Evolutionary conservation across 2,888 invertebrate genomes (phyloP), one percentile per base, ranked within the genome.

Genomic region (Taenaris catops): DNA sequence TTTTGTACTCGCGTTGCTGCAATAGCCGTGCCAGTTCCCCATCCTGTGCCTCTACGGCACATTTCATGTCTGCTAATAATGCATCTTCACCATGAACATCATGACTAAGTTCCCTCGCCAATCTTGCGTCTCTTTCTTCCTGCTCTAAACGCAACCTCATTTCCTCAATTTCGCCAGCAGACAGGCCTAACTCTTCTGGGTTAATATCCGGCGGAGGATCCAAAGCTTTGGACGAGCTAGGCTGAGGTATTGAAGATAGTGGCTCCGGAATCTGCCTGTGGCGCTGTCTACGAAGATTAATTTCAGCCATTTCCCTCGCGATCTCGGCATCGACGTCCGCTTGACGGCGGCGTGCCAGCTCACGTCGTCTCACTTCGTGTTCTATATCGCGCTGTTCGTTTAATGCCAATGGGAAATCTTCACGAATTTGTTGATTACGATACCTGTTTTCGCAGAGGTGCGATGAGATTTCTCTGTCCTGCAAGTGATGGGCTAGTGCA

Each of bases 1-100:
- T 86, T 36, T 86, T 86, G 42, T 86, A 86, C 46, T 86, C 86
- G 35, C 86, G 53, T 35, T 86, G 86, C 42, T 86, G 86, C 2
- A 86, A 63, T 25, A 86, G 49, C 19, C 84, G 53, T 0, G 86
- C 86, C 0, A 86, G 61, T 41, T 86, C 86, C 19, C 79, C 67
- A 40, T 86, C 86, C 32, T 86, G 86, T n/a, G 80, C 86, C 47
- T 86, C 86, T 2, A 86, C 86, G 1, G 86, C 86, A 56, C 71
- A 83, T 40, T 69, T 70, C 86, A 86, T 84, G 36, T 86, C 86
- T 4, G 83, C 73, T 10, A 84, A 42, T 5, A 86, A 46, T 4
- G 66, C 66, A 48, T 83, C 86, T 28, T 68, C 67, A 18, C 64
- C 76, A 27, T 74, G 71, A n/a, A 57, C 70, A 39, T 74, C 67